phyloP scores from a whole-genome alignment of 2,113 vertebrate genomes.

The Propithecus coquereli region DNA sequence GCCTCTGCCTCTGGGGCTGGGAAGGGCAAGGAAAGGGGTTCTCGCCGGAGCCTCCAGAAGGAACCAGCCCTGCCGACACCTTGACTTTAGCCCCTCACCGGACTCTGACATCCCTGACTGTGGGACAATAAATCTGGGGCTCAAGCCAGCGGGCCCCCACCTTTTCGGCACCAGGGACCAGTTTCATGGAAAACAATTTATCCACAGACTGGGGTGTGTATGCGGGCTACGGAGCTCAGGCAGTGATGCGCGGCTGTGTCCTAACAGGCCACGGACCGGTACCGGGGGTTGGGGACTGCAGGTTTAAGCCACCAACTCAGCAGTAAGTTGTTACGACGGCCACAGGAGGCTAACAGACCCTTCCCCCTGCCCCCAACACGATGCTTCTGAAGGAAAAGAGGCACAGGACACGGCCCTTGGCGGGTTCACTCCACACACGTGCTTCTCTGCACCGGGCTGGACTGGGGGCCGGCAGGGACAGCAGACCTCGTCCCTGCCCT shows the following conservation, averaged over 20 bases:
- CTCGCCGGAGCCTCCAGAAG: not conserved
- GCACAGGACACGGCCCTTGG: fast-evolving
- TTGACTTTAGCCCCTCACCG: not conserved
- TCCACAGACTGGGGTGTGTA: too few relatives aligned
- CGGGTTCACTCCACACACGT: fast-evolving
- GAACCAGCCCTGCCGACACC: not conserved
- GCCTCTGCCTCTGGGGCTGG: not conserved
- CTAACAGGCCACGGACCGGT: too few relatives aligned
- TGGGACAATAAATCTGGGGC: fast-evolving
- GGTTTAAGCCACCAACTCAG: not conserved
- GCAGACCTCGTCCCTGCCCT: not conserved
- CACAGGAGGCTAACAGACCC: not conserved
- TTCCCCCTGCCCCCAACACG: fast-evolving
- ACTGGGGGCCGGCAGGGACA: too few relatives aligned
- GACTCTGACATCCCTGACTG: not conserved
- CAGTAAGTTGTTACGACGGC: not conserved
- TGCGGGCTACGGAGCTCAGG: too few relatives aligned
- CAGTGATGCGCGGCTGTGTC: too few relatives aligned
- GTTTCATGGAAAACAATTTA: too few relatives aligned
- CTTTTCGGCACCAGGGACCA: too few relatives aligned
- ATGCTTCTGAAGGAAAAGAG: not conserved
- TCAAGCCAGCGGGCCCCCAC: not conserved
- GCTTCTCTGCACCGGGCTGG: not conserved
- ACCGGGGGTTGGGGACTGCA: too few relatives aligned
- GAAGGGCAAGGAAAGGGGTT: not conserved